These are phyloP conservation scores for Acanthurus tractus DNA, from an alignment of 2,797 vertebrate genomes.

Conservation along the genomic window DNA sequence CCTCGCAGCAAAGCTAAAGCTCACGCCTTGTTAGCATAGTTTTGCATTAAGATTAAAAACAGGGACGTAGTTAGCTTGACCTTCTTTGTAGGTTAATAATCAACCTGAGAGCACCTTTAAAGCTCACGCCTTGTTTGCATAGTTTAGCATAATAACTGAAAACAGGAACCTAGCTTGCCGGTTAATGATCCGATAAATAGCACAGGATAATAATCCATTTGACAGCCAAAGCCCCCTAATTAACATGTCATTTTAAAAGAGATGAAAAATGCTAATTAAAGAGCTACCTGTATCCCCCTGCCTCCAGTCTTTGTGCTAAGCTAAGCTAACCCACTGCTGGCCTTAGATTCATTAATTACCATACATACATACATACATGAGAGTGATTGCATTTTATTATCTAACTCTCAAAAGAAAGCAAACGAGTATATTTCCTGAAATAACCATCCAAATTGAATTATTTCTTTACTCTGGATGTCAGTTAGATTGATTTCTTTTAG, in stretches of 20 bases:
- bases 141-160: too few species aligned
- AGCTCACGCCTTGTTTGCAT: too few species aligned
- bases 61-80: not conserved
- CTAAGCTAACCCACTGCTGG: not conserved
- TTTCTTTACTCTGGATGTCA: not conserved
- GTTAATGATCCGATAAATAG: too few species aligned
- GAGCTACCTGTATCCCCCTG: not conserved
- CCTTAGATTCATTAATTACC: not conserved
- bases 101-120: too few species aligned
- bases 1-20: not conserved
- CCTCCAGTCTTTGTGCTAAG: not conserved
- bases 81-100: not conserved
- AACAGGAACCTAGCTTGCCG: too few species aligned
- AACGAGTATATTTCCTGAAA: not conserved
- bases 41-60: not conserved
- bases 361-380: not conserved
- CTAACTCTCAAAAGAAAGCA: not conserved
- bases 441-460: not conserved
- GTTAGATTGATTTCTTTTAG: conserved; percentile 19
- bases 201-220: too few species aligned
- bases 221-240: not conserved
- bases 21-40: not conserved
- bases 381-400: not conserved
- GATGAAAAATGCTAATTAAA: not conserved
- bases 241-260: not conserved